Evolutionary conservation across 2,797 vertebrate genomes (phyloP).

Genomic region (Cichlasoma orientale): DNA sequence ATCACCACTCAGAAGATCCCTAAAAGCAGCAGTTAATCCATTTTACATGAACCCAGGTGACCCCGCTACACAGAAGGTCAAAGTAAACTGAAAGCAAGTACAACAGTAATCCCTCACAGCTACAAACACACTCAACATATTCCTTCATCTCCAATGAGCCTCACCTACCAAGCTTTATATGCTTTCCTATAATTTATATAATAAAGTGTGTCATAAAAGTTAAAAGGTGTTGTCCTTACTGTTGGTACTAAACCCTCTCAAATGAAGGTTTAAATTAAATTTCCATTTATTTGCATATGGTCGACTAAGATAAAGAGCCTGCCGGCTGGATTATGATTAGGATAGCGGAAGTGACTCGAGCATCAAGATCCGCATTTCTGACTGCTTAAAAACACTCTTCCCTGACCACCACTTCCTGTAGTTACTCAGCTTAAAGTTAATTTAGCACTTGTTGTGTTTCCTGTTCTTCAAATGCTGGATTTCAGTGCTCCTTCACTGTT

Average conservation of each 20-base stretch:
- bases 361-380: neutral
- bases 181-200: neutral
- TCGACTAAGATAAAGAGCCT: conserved; percentile 34
- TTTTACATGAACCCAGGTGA: neutral
- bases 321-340: conserved; percentile 8
- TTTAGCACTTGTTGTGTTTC: neutral
- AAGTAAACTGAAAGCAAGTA: neutral
- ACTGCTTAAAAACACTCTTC: neutral
- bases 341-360: neutral
- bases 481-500: neutral
- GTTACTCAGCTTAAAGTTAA: neutral
- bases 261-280: conserved; percentile 14
- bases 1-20: neutral
- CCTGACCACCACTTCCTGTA: neutral
- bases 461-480: neutral
- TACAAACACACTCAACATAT: neutral
- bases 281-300: conserved; percentile 59
- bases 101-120: neutral
- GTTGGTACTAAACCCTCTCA: neutral
- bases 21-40: neutral
- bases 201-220: neutral
- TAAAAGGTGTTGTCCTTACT: neutral
- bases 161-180: neutral
- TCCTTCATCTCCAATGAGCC: neutral
- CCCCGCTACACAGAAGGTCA: neutral